Conservation (phyloP, 2,797 vertebrate species). For the Ctenochaetus hawaiiensis region DNA sequence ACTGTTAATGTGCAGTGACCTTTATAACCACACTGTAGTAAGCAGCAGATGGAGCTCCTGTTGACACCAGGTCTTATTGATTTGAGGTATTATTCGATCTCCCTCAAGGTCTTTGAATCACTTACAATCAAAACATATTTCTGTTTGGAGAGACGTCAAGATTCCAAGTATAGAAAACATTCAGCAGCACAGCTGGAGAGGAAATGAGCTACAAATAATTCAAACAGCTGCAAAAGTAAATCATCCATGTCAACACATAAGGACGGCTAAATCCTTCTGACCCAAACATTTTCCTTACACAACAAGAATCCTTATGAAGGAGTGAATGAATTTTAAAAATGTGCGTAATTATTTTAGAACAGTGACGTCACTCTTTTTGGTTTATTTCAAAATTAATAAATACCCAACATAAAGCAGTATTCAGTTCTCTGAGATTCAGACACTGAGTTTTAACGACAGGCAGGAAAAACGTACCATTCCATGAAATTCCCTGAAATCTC, state of each 20-base stretch:
- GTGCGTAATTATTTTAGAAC: not conserved
- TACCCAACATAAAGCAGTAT: not conserved
- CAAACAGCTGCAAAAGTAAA: constrained; percentile 61
- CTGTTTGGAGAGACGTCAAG: constrained; percentile 33
- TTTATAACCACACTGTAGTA: constrained; percentile 39
- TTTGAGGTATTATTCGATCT: constrained; percentile 43
- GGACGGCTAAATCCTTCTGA: constrained; percentile 12
- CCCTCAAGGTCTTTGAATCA: constrained; percentile 24
- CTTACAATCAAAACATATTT: constrained; percentile 52
- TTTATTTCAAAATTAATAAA: not conserved
- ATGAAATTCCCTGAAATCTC: not conserved
- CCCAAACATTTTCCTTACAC: not conserved
- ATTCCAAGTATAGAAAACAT: constrained; percentile 12
- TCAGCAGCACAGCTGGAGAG: constrained; percentile 56
- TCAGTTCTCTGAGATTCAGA: constrained; percentile 9
- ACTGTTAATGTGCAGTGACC: constrained; percentile 47
- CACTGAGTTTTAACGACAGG: not conserved
- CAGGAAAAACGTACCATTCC: not conserved
- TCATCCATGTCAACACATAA: constrained; percentile 27
- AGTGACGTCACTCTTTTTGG: not conserved
- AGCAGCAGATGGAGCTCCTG: constrained; percentile 51
- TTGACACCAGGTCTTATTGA: constrained; percentile 52
- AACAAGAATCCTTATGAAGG: constrained; percentile 3
- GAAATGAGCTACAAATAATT: constrained; percentile 59
- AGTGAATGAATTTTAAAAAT: not conserved